Conservation (phyloP, 2,797 vertebrate species). For the Pangasius djambal region DNA sequence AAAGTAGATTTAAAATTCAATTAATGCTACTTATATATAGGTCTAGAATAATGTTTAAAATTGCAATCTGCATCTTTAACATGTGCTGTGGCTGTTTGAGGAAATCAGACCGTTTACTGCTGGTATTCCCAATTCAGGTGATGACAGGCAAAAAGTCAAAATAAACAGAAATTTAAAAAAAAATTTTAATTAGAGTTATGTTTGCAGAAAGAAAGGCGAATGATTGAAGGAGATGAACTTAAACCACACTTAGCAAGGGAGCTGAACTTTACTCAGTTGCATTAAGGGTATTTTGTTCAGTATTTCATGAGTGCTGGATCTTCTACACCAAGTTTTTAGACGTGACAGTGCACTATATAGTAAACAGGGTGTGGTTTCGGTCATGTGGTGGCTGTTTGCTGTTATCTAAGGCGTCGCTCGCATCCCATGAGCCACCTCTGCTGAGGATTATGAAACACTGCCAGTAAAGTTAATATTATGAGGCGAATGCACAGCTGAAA, state of each 20-base stretch:
- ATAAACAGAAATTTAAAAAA: neutral
- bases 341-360: slow-evolving; percentile 10
- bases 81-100: neutral
- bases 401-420: slow-evolving; percentile 25
- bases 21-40: neutral
- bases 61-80: neutral
- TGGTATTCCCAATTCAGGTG: neutral
- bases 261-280: neutral
- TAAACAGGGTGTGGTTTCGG: slow-evolving; percentile 34
- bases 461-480: neutral
- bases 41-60: neutral
- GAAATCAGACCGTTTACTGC: neutral
- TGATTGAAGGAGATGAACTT: neutral
- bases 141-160: neutral
- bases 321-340: neutral
- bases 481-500: neutral
- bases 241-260: neutral
- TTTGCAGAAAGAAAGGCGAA: neutral
- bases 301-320: neutral
- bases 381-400: slow-evolving; percentile 42
- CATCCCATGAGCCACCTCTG: neutral
- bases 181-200: neutral
- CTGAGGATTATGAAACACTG: slow-evolving; percentile 7
- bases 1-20: neutral
- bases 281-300: neutral